A percentile compares a stretch with the other conserved stretches of the same genome.
Conservation (phyloP, 2,113 vertebrate genomes). For the Carassius gibelio region DNA sequence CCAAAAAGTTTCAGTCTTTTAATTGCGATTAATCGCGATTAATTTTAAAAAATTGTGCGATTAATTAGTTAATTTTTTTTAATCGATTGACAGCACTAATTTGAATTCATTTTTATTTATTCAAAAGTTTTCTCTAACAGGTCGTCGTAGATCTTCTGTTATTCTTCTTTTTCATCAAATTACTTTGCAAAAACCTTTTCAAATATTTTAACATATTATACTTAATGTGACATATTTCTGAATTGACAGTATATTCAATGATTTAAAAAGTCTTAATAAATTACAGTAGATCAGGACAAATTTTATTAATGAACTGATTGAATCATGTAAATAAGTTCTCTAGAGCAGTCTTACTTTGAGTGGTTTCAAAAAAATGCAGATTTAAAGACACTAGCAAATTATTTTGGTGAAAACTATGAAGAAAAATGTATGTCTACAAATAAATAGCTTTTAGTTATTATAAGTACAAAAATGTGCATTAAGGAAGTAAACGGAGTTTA, state of each 20-base stretch:
- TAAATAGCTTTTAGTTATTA: not conserved
- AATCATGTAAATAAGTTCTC: not conserved
- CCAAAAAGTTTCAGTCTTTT: no score
- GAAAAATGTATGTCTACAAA: not conserved
- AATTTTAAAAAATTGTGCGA: no score
- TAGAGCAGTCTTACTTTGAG: not conserved
- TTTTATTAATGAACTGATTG: not conserved
- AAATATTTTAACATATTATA: not conserved
- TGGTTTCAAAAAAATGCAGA: not conserved
- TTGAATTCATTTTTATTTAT: no score
- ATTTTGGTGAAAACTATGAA: not conserved
- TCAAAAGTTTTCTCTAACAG: not conserved
- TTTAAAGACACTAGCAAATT: not conserved
- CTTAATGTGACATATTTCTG: not conserved
- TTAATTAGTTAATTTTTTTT: no score
- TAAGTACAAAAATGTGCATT: not conserved
- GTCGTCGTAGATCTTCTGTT: not conserved
- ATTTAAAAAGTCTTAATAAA: not conserved
- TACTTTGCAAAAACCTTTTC: not conserved
- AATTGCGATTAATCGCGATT: no score
- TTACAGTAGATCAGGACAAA: not conserved
- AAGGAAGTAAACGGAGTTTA: not conserved
- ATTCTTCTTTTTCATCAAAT: not conserved
- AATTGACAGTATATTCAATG: not conserved
- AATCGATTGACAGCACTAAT: no score